Evolutionary conservation across 1,140 invertebrate species (phyloP).

Genomic region (Lepidotrigona ventralis): DNA sequence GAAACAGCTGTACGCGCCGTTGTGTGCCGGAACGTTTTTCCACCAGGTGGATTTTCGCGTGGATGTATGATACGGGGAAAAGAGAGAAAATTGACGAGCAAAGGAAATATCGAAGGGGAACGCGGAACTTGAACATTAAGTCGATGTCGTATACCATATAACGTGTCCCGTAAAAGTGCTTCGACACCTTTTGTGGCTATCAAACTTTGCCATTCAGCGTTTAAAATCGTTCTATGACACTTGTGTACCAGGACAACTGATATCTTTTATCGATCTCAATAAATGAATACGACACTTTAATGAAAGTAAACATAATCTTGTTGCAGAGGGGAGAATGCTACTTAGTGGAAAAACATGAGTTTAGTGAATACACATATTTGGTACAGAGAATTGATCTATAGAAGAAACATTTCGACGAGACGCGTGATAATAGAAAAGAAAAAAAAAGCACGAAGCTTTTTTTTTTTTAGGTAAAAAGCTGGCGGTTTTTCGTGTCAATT

Average conservation of each 20-base stretch:
- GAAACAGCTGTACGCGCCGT: slow-evolving; percentile 13
- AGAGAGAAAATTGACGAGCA: background rate
- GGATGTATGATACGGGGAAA: background rate
- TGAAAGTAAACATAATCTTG: background rate
- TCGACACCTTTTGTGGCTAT: too few species aligned
- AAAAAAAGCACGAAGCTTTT: slow-evolving; percentile 19
- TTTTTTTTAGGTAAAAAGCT: slow-evolving; percentile 40
- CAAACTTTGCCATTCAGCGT: too few species aligned
- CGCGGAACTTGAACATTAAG: too few species aligned
- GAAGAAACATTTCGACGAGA: too few species aligned
- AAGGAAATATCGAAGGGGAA: background rate
- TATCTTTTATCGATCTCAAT: background rate
- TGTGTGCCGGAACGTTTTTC: background rate
- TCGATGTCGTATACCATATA: too few species aligned
- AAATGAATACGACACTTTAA: background rate
- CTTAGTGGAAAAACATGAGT: too few species aligned
- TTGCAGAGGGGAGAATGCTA: too few species aligned
- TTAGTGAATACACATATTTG: too few species aligned
- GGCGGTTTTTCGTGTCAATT: background rate
- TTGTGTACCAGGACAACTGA: background rate
- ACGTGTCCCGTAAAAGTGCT: too few species aligned
- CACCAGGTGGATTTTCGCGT: background rate
- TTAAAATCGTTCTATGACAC: background rate
- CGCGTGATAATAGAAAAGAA: background rate
- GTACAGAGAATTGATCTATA: too few species aligned